phyloP scores from a whole-genome alignment of 1,140 invertebrate genomes.

The Solenopsis invicta region DNA sequence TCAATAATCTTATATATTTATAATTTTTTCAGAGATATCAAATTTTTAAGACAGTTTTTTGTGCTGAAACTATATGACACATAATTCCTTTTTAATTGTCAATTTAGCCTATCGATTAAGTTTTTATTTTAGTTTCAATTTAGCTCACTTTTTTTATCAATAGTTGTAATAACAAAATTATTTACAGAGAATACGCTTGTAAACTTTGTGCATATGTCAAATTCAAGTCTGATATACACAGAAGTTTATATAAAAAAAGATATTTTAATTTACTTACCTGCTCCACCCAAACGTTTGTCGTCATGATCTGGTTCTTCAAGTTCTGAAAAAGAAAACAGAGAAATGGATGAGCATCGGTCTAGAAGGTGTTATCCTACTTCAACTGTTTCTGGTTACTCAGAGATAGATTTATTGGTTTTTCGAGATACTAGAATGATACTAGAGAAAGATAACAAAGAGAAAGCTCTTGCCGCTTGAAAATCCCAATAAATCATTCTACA shows the following conservation, averaged over 20 bases:
- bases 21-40: not conserved
- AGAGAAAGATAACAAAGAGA: not conserved
- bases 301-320: conserved; percentile 98
- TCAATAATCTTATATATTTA: not conserved
- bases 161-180: not conserved
- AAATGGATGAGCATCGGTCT: conserved; percentile 61
- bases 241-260: not conserved
- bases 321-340: conserved; percentile 92
- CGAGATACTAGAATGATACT: conserved; percentile 47
- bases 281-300: conserved; percentile 98
- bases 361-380: conserved; percentile 34
- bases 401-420: conserved; percentile 70
- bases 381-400: conserved; percentile 62
- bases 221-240: not conserved
- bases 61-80: not conserved
- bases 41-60: not conserved
- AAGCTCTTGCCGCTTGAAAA: conserved; percentile 25
- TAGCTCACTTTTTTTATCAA: not conserved
- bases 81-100: not conserved
- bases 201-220: not conserved
- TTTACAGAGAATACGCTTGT: not conserved
- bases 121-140: not conserved
- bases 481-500: conserved; percentile 64
- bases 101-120: not conserved
- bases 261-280: conserved; percentile 90